Percentiles rank a stretch among this genome's conserved stretches.
Conservation (phyloP, 2,797 vertebrate genomes). For the Argentina silus region DNA sequence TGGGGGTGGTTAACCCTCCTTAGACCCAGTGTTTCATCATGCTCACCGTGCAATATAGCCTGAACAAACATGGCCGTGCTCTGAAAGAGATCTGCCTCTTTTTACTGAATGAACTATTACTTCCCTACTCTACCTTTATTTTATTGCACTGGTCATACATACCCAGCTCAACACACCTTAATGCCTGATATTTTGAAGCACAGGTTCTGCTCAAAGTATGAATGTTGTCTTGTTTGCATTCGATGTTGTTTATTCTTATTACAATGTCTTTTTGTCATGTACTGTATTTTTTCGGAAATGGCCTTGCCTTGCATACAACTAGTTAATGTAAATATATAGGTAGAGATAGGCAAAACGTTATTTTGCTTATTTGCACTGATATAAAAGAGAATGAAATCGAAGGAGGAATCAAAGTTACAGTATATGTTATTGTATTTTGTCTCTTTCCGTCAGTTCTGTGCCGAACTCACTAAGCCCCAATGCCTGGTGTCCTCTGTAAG, state of each 20-base stretch:
- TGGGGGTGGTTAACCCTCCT: neutral
- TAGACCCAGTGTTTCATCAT: neutral
- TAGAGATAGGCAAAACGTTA: conserved; percentile 20
- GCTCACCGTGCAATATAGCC: neutral
- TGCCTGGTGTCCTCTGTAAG: conserved; percentile 40
- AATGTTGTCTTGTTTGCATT: conserved; percentile 30
- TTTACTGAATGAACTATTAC: conserved; percentile 12
- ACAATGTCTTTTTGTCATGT: conserved; percentile 40
- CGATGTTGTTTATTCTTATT: conserved; percentile 21
- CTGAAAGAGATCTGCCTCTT: neutral
- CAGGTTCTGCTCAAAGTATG: conserved; percentile 36
- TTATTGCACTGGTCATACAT: conserved; percentile 8
- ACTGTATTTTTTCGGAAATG: conserved; percentile 47
- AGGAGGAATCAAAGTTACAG: conserved; percentile 31
- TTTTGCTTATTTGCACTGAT: conserved; percentile 65
- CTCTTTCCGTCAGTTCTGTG: conserved; percentile 11
- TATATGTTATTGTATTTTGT: conserved; percentile 20
- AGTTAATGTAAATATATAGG: conserved; percentile 39
- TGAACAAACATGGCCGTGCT: neutral
- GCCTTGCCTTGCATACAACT: conserved; percentile 38
- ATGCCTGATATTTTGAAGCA: conserved; percentile 38
- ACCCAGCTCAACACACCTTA: conserved; percentile 27
- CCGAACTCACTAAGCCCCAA: conserved; percentile 22
- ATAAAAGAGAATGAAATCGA: conserved; percentile 41
- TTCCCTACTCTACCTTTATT: conserved; percentile 34